Base-by-base conservation (phyloP, 2,113 vertebrate species). In the Gavia stellata region DNA sequence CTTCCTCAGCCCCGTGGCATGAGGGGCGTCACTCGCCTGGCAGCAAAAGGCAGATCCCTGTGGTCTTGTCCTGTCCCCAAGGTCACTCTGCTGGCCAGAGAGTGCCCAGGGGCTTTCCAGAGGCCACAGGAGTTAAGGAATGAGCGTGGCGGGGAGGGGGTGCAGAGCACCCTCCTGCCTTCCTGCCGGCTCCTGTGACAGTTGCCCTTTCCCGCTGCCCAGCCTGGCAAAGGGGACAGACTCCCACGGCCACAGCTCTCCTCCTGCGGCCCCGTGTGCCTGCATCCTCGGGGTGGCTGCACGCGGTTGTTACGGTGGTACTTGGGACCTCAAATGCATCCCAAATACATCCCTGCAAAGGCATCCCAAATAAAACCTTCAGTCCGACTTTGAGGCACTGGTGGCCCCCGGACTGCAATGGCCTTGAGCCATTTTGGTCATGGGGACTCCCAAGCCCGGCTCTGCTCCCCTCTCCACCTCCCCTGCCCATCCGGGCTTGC, bases 281-380 rank as follows among this genome's bases (percentile, higher is more conserved):
- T 65, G 36, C 4, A 0, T 28, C 42, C 49, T 49, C 2, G 2
- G 77, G 25, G 29, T 14, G 31, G 25, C 49, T 42, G 62, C 20
- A 31, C 34, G 8, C 0, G 0, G 21, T 5, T 75, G 45, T 61
- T 3, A 1, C 2, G 3, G 38, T 1, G 0, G 47, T 12, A 58
- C 34, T 15, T 38, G n/a, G n/a, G n/a, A 11, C 50, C 33, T 7
- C 42, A 23, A 11, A 19, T 3, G 36, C 33, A 47, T 36, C 56
- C 50, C 34, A 38, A 40, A 79, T 17, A 42, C 50, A 58, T 28
- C 31, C 53, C 34, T 50, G 42, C 49, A 34, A 29, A 38, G 10
- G 29, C 42, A 23, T 18, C 65, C 47, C 28, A 23, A 29, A 33
- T 25, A 31, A 34, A 82, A 15, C 33, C n/a, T 29, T 56, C 14